Conservation (phyloP, 2,113 vertebrate genomes). For the Bos indicus region DNA sequence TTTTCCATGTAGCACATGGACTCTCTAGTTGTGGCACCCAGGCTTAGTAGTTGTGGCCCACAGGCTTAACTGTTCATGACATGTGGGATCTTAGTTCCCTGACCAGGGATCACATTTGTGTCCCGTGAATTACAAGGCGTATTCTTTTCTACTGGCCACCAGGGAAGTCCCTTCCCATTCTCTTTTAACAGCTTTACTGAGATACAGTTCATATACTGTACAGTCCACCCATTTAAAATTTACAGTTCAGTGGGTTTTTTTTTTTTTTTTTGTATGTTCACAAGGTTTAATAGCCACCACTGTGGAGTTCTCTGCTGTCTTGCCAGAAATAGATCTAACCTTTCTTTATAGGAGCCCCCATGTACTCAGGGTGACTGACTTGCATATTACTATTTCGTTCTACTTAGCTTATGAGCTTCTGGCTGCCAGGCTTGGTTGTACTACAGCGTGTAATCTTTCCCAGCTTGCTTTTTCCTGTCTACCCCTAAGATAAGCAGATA, state of each 20-base stretch:
- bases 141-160: background rate
- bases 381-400: background rate
- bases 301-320: background rate
- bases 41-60: background rate
- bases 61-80: background rate
- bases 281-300: background rate
- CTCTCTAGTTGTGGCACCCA: background rate
- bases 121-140: background rate
- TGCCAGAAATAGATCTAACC: background rate
- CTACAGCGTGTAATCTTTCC: background rate
- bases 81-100: background rate
- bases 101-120: background rate
- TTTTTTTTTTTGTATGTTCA: background rate
- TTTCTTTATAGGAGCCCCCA: background rate
- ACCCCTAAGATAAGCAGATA: background rate
- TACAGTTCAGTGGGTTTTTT: background rate
- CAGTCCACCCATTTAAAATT: background rate
- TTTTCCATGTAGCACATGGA: background rate
- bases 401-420: background rate
- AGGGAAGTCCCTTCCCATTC: background rate
- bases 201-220: background rate
- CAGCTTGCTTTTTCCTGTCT: background rate
- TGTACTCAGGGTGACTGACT: background rate
- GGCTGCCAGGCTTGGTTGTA: background rate
- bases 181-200: background rate